Percentiles rank a stretch among this genome's conserved stretches.
phyloP scores from a whole-genome alignment of 1,140 invertebrate genomes.

The Pseudomyrmex sp. region DNA sequence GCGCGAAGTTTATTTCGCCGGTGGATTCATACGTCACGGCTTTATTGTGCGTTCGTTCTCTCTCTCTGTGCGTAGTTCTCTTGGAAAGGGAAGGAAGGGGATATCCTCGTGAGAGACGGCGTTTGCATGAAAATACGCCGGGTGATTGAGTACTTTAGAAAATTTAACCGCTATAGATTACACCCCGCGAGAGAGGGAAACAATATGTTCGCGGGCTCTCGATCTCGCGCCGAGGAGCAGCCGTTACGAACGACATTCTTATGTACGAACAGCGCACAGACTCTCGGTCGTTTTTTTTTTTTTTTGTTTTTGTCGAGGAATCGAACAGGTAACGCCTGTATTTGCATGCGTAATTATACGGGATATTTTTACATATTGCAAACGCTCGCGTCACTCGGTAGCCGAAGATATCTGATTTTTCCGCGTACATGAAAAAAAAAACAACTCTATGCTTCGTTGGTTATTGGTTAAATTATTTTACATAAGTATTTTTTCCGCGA shows the following conservation, averaged over 20 bases:
- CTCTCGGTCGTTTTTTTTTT: slow-evolving; percentile 4
- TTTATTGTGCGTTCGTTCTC: slow-evolving; percentile 74
- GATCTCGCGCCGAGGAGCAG: neutral
- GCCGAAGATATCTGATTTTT: neutral
- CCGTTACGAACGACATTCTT: slow-evolving; percentile 51
- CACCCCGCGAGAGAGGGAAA: slow-evolving; percentile 77
- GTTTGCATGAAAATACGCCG: slow-evolving; percentile 82
- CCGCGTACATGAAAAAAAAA: neutral
- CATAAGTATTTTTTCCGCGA: too few relatives aligned
- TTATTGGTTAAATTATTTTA: too few relatives aligned
- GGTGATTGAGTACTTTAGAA: slow-evolving; percentile 83
- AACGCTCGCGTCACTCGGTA: neutral
- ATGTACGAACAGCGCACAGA: slow-evolving; percentile 1
- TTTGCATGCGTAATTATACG: slow-evolving; percentile 52
- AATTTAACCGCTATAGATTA: slow-evolving; percentile 82
- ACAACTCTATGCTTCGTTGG: neutral
- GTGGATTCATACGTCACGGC: slow-evolving; percentile 80
- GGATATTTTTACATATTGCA: neutral
- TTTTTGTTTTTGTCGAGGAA: neutral
- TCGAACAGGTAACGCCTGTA: slow-evolving; percentile 15
- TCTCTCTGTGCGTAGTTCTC: slow-evolving; percentile 11
- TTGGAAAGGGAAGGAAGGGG: neutral
- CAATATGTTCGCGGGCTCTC: slow-evolving; percentile 74
- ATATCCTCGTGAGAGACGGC: slow-evolving; percentile 68
- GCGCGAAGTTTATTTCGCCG: slow-evolving; percentile 78